Evolutionary conservation across 2,888 invertebrate genomes (phyloP).

Genomic region (Aphidoletes aphidimyza): DNA sequence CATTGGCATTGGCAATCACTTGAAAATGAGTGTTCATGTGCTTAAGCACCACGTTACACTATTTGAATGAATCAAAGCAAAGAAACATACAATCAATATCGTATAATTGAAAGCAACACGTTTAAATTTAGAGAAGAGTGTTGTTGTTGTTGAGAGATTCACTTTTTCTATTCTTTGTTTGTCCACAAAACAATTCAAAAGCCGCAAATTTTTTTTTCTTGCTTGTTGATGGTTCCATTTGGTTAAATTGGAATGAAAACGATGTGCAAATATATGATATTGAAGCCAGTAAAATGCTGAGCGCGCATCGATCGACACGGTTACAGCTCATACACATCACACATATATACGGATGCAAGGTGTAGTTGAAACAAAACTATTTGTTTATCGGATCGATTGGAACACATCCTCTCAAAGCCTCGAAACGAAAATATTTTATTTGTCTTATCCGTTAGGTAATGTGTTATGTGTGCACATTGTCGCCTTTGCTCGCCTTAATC

Average conservation of each 20-base stretch:
- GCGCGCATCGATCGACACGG: not conserved
- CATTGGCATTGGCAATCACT: no score
- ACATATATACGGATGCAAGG: not conserved
- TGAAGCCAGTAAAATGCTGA: not conserved
- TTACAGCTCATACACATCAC: not conserved
- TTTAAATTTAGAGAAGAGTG: constrained; percentile 2
- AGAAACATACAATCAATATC: no score
- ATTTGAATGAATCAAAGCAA: not conserved
- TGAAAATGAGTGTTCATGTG: no score
- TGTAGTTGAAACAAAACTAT: not conserved
- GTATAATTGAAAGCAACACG: not conserved
- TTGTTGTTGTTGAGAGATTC: not conserved
- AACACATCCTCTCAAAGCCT: not conserved
- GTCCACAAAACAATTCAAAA: not conserved
- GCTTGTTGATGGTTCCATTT: not conserved
- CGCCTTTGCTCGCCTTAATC: not conserved
- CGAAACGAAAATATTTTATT: constrained; percentile 14
- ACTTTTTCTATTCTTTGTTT: not conserved
- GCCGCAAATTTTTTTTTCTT: constrained; percentile 2
- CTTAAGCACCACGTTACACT: not conserved
- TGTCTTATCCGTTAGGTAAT: not conserved
- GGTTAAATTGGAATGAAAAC: not conserved
- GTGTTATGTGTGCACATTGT: constrained; percentile 3
- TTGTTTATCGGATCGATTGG: constrained; percentile 10
- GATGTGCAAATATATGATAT: not conserved